phyloP scores from a whole-genome alignment of 2,797 vertebrate species.

The Phyllotis vaccarum region DNA sequence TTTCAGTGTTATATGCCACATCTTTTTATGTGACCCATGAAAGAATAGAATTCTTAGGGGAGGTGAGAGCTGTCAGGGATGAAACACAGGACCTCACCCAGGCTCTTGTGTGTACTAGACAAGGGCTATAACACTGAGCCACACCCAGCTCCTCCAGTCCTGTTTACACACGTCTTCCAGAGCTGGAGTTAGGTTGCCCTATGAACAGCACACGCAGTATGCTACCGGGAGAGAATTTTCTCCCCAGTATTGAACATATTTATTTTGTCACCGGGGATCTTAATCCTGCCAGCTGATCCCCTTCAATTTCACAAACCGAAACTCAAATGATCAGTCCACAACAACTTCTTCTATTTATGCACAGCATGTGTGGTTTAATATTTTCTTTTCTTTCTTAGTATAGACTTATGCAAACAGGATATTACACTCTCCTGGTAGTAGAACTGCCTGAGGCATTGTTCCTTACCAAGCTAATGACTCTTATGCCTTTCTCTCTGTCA shows the following conservation, averaged over 20 bases:
- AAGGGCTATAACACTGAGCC: too few relatives aligned
- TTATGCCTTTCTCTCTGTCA: not conserved
- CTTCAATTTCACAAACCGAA: constrained; percentile 19
- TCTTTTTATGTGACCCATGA: not conserved
- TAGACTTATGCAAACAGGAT: not conserved
- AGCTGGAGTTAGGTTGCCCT: not conserved
- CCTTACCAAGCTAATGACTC: not conserved
- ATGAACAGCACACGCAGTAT: not conserved
- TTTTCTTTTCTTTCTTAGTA: not conserved
- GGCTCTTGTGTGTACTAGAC: not conserved
- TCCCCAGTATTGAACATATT: not conserved
- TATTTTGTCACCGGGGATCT: not conserved
- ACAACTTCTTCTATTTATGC: not conserved
- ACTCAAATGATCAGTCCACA: not conserved
- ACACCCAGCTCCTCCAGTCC: too few relatives aligned
- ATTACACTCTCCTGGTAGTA: not conserved
- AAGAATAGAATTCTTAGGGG: not conserved
- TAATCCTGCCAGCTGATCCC: not conserved
- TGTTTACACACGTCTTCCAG: not conserved
- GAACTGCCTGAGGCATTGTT: not conserved
- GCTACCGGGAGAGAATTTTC: not conserved
- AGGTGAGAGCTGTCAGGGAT: not conserved
- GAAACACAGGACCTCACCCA: too few relatives aligned
- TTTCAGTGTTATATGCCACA: not conserved
- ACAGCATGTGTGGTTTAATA: not conserved